Conservation (phyloP, 2,797 vertebrate genomes). For the Numenius phaeopus region DNA sequence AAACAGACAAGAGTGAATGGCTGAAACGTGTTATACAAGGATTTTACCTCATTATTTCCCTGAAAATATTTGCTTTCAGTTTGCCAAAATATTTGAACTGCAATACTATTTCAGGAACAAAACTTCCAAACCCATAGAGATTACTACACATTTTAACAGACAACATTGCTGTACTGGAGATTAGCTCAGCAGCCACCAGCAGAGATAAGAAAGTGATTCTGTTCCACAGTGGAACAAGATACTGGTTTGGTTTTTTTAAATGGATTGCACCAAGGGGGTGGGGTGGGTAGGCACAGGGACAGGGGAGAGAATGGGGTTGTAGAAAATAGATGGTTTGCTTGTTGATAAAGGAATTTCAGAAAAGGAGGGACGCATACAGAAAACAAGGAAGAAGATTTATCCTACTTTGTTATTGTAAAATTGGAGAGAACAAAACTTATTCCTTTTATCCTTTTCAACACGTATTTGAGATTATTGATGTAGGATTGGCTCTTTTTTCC, state of each 20-base stretch:
- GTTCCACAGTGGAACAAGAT: not conserved
- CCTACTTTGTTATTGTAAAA: not conserved
- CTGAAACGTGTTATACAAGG: not conserved
- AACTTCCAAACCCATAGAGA: not conserved
- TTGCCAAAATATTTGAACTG: slow-evolving; percentile 15
- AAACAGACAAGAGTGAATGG: not conserved
- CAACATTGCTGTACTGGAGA: not conserved
- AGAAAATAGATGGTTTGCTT: not conserved
- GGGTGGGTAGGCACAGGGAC: no score
- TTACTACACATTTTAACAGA: slow-evolving; percentile 1
- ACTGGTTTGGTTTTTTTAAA: not conserved
- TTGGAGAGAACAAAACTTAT: not conserved
- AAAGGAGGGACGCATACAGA: not conserved
- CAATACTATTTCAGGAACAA: slow-evolving; percentile 21
- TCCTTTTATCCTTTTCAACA: not conserved
- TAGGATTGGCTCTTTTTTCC: not conserved
- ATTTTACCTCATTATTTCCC: slow-evolving; percentile 21
- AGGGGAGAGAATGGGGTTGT: not conserved
- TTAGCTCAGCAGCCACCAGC: slow-evolving; percentile 12
- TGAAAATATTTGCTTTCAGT: slow-evolving; percentile 33
- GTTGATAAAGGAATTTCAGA: slow-evolving; percentile 5
- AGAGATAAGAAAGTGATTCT: slow-evolving; percentile 31
- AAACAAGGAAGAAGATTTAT: not conserved
- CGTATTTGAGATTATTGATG: not conserved
- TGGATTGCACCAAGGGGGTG: not conserved